Evolutionary conservation across 2,797 vertebrate genomes (phyloP).

Genomic region (Trichosurus vulpecula): DNA sequence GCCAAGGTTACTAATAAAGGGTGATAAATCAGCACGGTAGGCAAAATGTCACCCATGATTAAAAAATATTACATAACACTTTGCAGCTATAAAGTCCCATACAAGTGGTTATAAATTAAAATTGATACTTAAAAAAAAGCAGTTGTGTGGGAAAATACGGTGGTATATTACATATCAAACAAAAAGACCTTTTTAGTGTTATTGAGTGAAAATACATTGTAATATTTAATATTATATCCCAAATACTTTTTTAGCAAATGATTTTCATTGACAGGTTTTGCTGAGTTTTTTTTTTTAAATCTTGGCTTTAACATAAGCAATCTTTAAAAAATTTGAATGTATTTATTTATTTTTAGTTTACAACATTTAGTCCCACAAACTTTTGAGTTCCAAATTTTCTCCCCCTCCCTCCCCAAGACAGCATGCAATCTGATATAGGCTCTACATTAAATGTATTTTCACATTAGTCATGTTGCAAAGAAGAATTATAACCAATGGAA

Average conservation of each 20-base stretch:
- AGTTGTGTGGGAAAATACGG: neutral
- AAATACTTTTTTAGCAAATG: constrained; percentile 23
- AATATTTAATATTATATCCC: constrained; percentile 52
- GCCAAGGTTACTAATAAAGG: constrained; percentile 74
- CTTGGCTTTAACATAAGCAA: constrained; percentile 29
- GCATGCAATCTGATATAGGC: too few species aligned
- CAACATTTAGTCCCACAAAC: too few species aligned
- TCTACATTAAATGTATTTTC: too few species aligned
- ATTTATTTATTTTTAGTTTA: too few species aligned
- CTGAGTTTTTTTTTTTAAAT: neutral
- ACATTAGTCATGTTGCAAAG: too few species aligned
- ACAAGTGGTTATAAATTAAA: constrained; percentile 48
- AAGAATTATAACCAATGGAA: too few species aligned
- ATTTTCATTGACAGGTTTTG: constrained; percentile 14
- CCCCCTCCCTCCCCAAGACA: too few species aligned
- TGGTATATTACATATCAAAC: constrained; percentile 13
- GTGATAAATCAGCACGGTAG: constrained; percentile 71
- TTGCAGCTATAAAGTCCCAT: constrained; percentile 44
- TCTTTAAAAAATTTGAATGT: too few species aligned
- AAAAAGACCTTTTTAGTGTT: constrained; percentile 31
- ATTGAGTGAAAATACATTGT: constrained; percentile 41
- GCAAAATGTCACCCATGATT: constrained; percentile 63
- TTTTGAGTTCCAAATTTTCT: too few species aligned
- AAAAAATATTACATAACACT: constrained; percentile 64
- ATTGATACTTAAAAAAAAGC: constrained; percentile 46